phyloP scores from a whole-genome alignment of 2,888 invertebrate genomes.

The Chouioia cunea region DNA sequence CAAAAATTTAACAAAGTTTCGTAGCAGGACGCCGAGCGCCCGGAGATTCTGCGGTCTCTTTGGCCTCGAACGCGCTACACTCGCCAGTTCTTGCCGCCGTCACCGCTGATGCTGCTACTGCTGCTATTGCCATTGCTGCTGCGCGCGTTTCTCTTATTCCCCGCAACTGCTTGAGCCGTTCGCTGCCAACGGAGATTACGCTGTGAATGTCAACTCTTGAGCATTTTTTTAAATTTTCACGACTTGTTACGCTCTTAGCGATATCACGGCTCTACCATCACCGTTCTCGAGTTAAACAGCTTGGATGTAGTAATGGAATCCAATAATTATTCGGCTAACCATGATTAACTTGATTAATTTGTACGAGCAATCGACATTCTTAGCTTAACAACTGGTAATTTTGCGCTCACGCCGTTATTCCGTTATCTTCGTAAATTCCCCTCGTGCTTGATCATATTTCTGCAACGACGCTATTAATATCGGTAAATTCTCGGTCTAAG shows the following conservation, averaged over 20 bases:
- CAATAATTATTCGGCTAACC: no score
- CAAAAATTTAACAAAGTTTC: conserved; percentile 67
- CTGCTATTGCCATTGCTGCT: no score
- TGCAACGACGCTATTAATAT: conserved; percentile 33
- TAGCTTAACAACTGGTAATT: conserved; percentile 50
- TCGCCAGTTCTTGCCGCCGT: conserved; percentile 51
- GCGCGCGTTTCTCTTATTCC: no score
- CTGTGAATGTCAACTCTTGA: conserved; percentile 53
- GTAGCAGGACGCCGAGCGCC: conserved; percentile 23
- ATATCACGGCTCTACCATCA: no score
- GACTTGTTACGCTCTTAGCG: no score
- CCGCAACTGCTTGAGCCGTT: background rate
- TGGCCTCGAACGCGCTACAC: conserved; percentile 57
- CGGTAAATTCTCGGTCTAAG: background rate
- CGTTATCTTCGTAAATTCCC: conserved; percentile 46
- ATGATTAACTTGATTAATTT: no score
- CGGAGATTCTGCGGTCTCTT: conserved; percentile 66
- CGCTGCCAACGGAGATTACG: conserved; percentile 53
- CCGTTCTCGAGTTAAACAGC: no score
- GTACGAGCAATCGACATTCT: conserved; percentile 49
- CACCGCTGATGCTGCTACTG: no score
- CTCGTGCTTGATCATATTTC: conserved; percentile 39
- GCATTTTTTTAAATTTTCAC: conserved; percentile 49
- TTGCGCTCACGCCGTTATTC: conserved; percentile 27
- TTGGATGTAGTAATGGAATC: no score